Conservation (phyloP, 2,113 vertebrate genomes). For the Labeo catla region DNA sequence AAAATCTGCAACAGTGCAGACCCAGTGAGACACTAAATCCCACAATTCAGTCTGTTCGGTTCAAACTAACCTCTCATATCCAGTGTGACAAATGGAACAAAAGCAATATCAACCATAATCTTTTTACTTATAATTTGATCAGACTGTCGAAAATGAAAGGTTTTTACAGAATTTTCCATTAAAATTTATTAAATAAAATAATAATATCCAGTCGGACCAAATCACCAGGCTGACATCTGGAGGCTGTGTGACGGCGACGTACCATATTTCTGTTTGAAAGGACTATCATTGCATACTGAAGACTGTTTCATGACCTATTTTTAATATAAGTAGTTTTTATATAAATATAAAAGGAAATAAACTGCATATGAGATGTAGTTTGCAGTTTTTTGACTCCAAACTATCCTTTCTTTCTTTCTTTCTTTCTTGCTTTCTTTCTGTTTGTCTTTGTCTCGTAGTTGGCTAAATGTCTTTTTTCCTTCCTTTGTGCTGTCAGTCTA, state of each 20-base stretch:
- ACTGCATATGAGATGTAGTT: not conserved
- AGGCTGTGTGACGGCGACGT: not conserved
- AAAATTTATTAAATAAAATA: not conserved
- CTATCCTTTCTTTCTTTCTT: not conserved
- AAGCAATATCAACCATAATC: not conserved
- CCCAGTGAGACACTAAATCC: not conserved
- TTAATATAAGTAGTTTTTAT: too few relatives aligned
- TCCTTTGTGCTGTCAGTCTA: constrained; percentile 80
- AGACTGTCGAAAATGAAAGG: not conserved
- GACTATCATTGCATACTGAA: not conserved
- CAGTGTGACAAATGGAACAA: not conserved
- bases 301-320: not conserved
- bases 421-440: not conserved
- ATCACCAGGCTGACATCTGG: not conserved
- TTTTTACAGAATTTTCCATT: not conserved
- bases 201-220: not conserved
- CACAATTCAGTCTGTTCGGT: not conserved
- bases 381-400: not conserved
- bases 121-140: not conserved
- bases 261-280: not conserved
- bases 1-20: not conserved
- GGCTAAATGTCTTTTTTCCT: constrained; percentile 62
- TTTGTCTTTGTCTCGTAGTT: not conserved
- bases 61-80: not conserved
- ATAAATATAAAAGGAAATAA: not conserved